Conservation (phyloP, 2,888 invertebrate species). For the Endotricha flammealis region DNA sequence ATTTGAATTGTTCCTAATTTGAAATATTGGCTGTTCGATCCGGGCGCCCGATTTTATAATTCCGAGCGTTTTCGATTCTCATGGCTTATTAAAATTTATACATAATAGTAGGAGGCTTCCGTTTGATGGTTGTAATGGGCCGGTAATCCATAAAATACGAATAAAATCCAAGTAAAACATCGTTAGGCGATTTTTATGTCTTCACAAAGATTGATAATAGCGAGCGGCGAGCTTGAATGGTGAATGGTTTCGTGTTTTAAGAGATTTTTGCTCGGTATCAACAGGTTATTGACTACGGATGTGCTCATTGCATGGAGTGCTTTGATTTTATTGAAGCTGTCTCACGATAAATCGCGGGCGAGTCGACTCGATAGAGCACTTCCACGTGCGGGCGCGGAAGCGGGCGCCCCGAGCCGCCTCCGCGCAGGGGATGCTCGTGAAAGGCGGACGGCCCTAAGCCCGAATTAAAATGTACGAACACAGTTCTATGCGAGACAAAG, state of each 20-base stretch:
- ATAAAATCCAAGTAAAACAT: slow-evolving; percentile 50
- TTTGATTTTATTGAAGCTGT: slow-evolving; percentile 3
- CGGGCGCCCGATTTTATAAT: slow-evolving; percentile 48
- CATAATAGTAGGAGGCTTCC: slow-evolving; percentile 59
- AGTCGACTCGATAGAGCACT: background rate
- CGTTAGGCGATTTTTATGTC: slow-evolving; percentile 52
- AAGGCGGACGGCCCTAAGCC: slow-evolving; percentile 38
- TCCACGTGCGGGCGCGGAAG: background rate
- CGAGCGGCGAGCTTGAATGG: slow-evolving; percentile 11
- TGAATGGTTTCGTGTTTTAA: slow-evolving; percentile 22
- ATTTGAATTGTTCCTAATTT: slow-evolving; percentile 77
- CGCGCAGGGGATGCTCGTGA: slow-evolving; percentile 10
- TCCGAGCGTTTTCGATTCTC: slow-evolving; percentile 39
- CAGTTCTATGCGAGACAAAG: slow-evolving; percentile 64
- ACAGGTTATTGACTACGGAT: slow-evolving; percentile 25
- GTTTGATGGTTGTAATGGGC: slow-evolving; percentile 60
- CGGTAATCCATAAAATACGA: slow-evolving; percentile 48
- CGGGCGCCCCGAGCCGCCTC: background rate
- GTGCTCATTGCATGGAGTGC: slow-evolving; percentile 16
- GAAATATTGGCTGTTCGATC: slow-evolving; percentile 63
- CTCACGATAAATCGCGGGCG: background rate
- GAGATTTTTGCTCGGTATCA: slow-evolving; percentile 19
- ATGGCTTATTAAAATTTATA: slow-evolving; percentile 61
- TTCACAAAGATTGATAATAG: slow-evolving; percentile 53
- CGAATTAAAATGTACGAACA: slow-evolving; percentile 71